phyloP scores from a whole-genome alignment of 2,888 invertebrate species.

The Pseudococcus longispinus region DNA sequence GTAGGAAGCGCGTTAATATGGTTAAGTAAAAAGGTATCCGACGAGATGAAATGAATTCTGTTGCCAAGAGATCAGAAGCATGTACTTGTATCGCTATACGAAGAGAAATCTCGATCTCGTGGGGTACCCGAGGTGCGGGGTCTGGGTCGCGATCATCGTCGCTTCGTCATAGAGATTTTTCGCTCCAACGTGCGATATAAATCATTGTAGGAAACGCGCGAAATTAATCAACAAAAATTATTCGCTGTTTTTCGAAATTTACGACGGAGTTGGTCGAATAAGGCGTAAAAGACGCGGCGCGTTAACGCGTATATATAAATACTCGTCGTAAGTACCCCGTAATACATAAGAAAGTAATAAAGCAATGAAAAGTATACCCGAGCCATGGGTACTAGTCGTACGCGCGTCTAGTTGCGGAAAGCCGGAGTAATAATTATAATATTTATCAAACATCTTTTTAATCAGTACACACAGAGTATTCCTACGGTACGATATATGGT shows the following conservation, averaged over 20 bases:
- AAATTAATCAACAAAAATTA: slow-evolving; percentile 42
- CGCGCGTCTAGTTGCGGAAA: slow-evolving; percentile 23
- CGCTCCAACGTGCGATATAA: neutral
- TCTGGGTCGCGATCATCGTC: neutral
- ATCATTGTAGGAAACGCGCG: neutral
- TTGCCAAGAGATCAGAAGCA: neutral
- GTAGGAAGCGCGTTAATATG: neutral
- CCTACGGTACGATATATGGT: neutral
- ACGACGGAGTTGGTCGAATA: neutral
- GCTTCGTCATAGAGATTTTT: neutral
- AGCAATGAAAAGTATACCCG: neutral
- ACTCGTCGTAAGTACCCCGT: neutral
- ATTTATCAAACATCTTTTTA: slow-evolving; percentile 46
- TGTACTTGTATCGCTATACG: neutral
- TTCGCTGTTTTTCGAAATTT: slow-evolving; percentile 32
- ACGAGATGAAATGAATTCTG: neutral
- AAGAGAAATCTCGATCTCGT: neutral
- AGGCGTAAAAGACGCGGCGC: neutral
- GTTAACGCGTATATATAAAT: neutral
- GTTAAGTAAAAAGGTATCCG: neutral
- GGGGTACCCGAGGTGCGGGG: neutral
- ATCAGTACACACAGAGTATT: neutral
- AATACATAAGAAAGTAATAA: neutral
- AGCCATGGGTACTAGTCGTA: neutral
- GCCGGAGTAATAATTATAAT: slow-evolving; percentile 40